Base-by-base conservation (phyloP, 2,888 invertebrate species). In the Andrena chrysosceles region DNA sequence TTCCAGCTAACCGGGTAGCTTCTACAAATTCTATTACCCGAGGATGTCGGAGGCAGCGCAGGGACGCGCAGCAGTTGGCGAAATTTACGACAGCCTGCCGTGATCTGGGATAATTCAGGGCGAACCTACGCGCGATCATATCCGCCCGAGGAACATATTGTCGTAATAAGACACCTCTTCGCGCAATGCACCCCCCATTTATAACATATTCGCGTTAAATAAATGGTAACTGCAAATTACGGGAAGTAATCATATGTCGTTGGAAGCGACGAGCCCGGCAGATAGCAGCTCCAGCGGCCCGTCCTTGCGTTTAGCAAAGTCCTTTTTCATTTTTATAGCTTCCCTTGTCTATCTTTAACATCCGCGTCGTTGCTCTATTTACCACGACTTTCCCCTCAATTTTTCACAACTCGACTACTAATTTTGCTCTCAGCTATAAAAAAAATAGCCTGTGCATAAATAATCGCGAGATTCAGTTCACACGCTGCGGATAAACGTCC, bases 191-290 rank as follows among this genome's bases (percentile, higher is more conserved):
- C 20, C 77, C 33, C 49, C 23, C 77, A 68, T 67, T 81, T 73
- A 60, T 49, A 70, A 73, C 60, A 20, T 59, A 26, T 42, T 66
- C 81, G 69, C 60, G 73, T 59, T 69, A 77, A 86, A 73, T 75
- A 83, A 86, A 56, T 77, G 81, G 59, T 49, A 66, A 72, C 48
- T 13, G 26, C 48, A 26, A 59, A 81, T 85, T 60, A 75, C 86
- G 66, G 78, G 77, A 86, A 86, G 84, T 76, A 86, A 86, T 86
- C 81, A 68, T 33, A 64, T 23, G 76, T 75, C 84, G 74, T 73
- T 74, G 56, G 48, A 35, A 7, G 29, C 33, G 72, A 81, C 66
- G 33, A 48, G 31, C 49, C 8, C 6, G 64, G 59, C 35, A 42
- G 71, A 77, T 75, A 54, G 10, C 60, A 59, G 23, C 33, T 23